Evolutionary conservation across 2,113 vertebrate genomes (phyloP).

Genomic region (Grammomys surdaster): DNA sequence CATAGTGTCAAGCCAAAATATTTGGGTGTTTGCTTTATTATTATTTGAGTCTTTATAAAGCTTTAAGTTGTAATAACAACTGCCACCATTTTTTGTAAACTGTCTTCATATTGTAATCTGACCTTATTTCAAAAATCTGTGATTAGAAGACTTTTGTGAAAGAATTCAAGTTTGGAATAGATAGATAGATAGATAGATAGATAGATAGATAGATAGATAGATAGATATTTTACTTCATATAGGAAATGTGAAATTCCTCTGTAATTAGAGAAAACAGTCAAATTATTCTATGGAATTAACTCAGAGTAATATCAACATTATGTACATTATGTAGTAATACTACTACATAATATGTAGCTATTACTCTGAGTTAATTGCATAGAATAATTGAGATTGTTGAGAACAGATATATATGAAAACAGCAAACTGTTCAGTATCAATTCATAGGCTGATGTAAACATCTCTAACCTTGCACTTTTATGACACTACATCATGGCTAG

Average conservation of each 20-base stretch:
- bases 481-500: conserved; percentile 52
- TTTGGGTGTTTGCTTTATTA: background rate
- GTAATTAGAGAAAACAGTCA: background rate
- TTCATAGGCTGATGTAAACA: background rate
- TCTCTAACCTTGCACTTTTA: background rate
- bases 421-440: conserved; percentile 18
- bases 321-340: background rate
- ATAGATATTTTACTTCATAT: background rate
- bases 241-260: background rate
- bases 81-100: background rate
- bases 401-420: background rate
- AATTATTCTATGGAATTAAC: background rate
- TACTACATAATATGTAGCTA: too few relatives aligned
- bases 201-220: background rate
- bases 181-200: background rate
- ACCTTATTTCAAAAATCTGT: background rate
- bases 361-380: too few relatives aligned
- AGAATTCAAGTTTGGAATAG: background rate
- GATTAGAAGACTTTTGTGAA: background rate
- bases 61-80: background rate
- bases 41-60: background rate
- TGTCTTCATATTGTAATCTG: background rate
- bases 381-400: background rate
- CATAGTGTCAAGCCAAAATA: background rate
- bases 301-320: background rate